Conservation (phyloP, 2,113 vertebrate species). For the Etheostoma cragini region DNA sequence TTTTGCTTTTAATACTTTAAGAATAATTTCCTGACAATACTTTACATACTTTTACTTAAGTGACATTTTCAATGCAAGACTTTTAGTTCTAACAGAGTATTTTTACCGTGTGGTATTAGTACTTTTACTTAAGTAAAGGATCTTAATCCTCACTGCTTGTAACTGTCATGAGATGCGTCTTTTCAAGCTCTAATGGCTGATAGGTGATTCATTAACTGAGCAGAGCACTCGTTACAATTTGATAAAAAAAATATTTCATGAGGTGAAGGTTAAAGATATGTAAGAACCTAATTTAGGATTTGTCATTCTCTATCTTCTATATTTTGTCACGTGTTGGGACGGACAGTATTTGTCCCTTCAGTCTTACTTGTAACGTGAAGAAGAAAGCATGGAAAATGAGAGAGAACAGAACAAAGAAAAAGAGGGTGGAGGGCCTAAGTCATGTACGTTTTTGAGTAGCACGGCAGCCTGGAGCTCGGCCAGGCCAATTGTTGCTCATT, state of each 20-base stretch:
- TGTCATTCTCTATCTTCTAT: background rate
- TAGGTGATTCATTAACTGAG: background rate
- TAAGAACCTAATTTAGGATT: background rate
- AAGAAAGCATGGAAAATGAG: constrained; percentile 15
- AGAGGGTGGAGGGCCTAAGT: constrained; percentile 61
- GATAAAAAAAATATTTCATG: background rate
- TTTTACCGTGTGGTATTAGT: no score
- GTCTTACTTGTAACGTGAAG: background rate
- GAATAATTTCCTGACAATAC: no score
- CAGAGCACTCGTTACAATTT: background rate
- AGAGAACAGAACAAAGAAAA: constrained; percentile 9
- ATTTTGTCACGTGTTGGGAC: background rate
- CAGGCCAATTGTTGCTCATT: constrained; percentile 66
- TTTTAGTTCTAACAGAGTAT: no score
- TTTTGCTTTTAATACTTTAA: no score
- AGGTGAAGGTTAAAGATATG: background rate
- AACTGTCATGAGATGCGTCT: constrained; percentile 1
- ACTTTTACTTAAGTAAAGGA: no score
- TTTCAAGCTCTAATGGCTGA: background rate
- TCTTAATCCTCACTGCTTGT: background rate
- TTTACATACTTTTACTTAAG: no score
- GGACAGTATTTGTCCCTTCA: background rate
- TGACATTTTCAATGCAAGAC: no score
- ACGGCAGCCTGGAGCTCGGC: constrained; percentile 39
- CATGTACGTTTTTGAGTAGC: constrained; percentile 59